A percentile compares a stretch with the other conserved stretches of the same genome.
These are phyloP conservation scores for Troilus luridus DNA, from an alignment of 2,888 invertebrate genomes.

Conservation along the genomic window DNA sequence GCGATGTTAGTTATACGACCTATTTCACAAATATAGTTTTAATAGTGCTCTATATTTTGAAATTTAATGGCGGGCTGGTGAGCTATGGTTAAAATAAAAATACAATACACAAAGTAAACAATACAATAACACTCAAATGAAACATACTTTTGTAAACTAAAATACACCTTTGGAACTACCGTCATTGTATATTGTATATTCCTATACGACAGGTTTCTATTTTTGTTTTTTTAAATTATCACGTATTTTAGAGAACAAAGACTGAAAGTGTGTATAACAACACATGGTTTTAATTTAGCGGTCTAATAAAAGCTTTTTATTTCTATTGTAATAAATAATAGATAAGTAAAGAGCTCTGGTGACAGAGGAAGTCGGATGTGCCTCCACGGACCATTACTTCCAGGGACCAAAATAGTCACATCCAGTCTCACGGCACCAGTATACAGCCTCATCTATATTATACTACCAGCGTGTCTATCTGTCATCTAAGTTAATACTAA, in stretches of 20 bases:
- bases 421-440: neutral
- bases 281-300: slow-evolving; percentile 9
- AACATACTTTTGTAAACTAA: neutral
- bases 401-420: neutral
- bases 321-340: slow-evolving; percentile 24
- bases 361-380: slow-evolving; percentile 35
- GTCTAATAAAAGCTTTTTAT: slow-evolving; percentile 40
- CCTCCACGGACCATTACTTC: slow-evolving; percentile 21
- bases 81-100: no score
- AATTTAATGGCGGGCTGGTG: no score
- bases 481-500: neutral
- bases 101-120: no score
- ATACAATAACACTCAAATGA: no score
- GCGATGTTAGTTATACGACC: no score
- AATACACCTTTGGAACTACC: neutral
- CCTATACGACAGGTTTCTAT: neutral
- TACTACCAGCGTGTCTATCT: neutral
- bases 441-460: neutral
- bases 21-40: no score
- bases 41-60: no score
- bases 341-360: slow-evolving; percentile 1
- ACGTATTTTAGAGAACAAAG: neutral
- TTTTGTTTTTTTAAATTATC: neutral
- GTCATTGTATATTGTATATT: neutral
- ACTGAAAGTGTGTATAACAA: neutral